Base-by-base conservation (phyloP, 2,797 vertebrate species). In the Selene dorsalis region DNA sequence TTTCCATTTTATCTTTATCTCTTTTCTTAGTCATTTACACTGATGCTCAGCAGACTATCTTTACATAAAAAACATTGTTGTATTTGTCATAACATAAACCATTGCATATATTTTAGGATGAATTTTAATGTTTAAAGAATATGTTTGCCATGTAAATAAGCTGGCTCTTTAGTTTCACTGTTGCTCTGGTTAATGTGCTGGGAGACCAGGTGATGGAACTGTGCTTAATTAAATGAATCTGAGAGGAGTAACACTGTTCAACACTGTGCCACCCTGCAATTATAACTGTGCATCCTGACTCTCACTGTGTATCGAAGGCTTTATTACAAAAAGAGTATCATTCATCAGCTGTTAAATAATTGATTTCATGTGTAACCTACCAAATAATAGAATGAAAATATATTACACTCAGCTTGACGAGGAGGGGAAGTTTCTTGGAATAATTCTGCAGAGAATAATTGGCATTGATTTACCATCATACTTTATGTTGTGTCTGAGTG, bases 361-460 rank as follows among this genome's bases (percentile, higher is more conserved):
- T 55, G 52, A 16, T 16, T 24, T 55, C 52, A 16, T 28, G 22
- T 26, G 12, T 26, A 53, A 26, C 22, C 13, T 53, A 26, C 22
- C 9, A 30, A 28, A 58, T n/a, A 16, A 64, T 57, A 28, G 20
- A 43, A 20, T 61, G 43, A 53, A 58, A 20, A 35, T 1, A 50
- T 17, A 28, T 56, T 24, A 30, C 24, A 45, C 4, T 24, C 17
- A 2, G 41, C 30, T 63, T 22, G 28, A 38, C 48, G 14, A 41
- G 28, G 6, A 18, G n/a, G 32, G 18, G 35, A 57, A 2, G 38
- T 41, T 48, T 79, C 57, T 67, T 24, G 3, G 20, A 61, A 45
- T 66, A 53, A 61, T 53, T 14, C 22, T 57, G 2, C n/a, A 35
- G 22, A 22, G 55, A 68, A 67, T 65, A 76, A 73, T 73, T 67